Evolutionary conservation across 2,113 vertebrate species (phyloP).

Genomic region (Leiothrix lutea): DNA sequence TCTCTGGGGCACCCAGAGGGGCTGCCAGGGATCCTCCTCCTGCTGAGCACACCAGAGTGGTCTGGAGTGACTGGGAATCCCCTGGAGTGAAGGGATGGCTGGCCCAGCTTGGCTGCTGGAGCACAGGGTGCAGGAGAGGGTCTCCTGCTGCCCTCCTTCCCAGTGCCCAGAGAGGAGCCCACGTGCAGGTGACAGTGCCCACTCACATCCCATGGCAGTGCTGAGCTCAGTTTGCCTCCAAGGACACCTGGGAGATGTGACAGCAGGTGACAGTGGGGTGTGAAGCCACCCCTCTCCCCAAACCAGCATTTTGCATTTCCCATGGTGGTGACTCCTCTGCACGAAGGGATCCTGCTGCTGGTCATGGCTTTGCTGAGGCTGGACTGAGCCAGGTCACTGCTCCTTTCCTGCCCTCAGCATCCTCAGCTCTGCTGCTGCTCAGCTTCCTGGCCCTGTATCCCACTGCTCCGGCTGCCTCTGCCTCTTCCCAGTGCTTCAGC

Average conservation of each 20-base stretch:
- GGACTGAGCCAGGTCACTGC: fast-evolving
- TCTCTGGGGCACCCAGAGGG: not conserved
- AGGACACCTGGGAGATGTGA: not conserved
- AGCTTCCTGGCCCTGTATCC: fast-evolving
- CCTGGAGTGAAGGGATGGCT: not conserved
- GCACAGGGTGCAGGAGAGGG: fast-evolving
- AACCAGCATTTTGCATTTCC: not conserved
- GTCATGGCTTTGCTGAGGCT: fast-evolving
- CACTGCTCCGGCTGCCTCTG: not conserved
- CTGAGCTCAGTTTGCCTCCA: not conserved
- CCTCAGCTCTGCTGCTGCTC: not conserved
- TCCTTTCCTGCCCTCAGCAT: not conserved
- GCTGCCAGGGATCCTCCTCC: not conserved
- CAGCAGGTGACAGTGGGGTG: not conserved
- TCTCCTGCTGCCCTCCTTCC: not conserved
- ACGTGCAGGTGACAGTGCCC: fast-evolving
- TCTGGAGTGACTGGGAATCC: not conserved
- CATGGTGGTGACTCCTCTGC: fast-evolving
- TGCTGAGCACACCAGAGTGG: not conserved
- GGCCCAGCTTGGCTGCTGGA: not conserved
- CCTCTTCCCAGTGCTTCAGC: not conserved
- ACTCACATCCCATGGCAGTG: fast-evolving
- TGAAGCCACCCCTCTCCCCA: not conserved
- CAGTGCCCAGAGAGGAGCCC: not conserved
- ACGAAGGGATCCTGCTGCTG: not conserved